phyloP scores from a whole-genome alignment of 2,797 vertebrate genomes.

The Pseudochaenichthys georgianus region DNA sequence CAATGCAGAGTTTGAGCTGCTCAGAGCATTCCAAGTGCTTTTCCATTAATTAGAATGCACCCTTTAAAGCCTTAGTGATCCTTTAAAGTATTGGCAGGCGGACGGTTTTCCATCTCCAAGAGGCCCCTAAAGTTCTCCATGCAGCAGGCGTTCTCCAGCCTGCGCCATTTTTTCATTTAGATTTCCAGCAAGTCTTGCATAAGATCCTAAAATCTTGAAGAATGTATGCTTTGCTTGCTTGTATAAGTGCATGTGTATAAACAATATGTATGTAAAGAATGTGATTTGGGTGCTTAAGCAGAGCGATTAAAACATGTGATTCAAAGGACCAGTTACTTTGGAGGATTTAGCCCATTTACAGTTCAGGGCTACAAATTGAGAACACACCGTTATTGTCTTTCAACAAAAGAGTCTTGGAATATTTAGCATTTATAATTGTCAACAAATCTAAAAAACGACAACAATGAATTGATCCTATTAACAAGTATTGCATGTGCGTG shows the following conservation, averaged over 20 bases:
- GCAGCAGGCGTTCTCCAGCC: conserved; percentile 19
- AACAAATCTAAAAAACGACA: not conserved
- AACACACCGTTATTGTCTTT: not conserved
- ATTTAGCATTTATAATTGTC: not conserved
- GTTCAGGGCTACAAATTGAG: not conserved
- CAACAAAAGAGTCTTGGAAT: not conserved
- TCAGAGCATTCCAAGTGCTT: conserved; percentile 4
- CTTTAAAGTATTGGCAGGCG: conserved; percentile 44
- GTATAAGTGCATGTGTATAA: not conserved
- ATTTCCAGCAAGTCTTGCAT: conserved; percentile 7
- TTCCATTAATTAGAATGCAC: conserved; percentile 30
- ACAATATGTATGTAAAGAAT: not conserved
- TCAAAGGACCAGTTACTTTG: not conserved
- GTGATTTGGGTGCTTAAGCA: not conserved
- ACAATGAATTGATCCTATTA: not conserved
- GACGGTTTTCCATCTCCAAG: conserved; percentile 44
- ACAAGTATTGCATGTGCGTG: not conserved
- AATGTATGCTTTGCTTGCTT: not conserved
- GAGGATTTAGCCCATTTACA: not conserved
- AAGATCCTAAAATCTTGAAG: not conserved
- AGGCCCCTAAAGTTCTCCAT: conserved; percentile 38
- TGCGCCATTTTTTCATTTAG: conserved; percentile 19
- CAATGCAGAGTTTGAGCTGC: not conserved
- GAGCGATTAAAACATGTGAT: not conserved
- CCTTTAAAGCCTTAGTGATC: conserved; percentile 27